Base-by-base conservation (phyloP, 1,140 invertebrate species). In the Pararge aegeria region DNA sequence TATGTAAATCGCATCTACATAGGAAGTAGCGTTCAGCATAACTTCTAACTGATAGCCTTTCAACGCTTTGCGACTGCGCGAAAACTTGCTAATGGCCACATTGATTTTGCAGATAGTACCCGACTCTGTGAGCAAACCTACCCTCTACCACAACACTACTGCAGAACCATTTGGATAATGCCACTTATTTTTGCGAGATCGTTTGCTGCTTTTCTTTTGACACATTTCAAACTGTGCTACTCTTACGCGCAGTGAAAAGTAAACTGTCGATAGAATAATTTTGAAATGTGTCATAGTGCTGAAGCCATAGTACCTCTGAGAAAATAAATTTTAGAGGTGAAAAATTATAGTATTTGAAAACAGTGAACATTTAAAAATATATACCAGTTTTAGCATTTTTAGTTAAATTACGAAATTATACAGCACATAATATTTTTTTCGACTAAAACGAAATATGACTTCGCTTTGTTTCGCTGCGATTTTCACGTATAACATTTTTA, bases 61-160 rank as follows among this genome's bases (percentile, higher is more conserved):
- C 67, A 64, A 67, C 69, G 78, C 68, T 86, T 78, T 89, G 87
- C 87, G 87, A 83, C 84, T 87, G 84, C 87, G 87, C 87, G 87
- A 80, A 82, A 87, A 86, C 83, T 84, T 83, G 82, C 87, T 89
- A 89, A 89, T 89, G 75, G 83, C 62, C 85, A 87, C 87, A 89
- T 89, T 89, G 87, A 89, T 89, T 89, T 89, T 89, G 87, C 84
- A 89, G 84, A 89, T 89, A 89, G 82, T 79, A 84, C 78, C 76
- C 83, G 83, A 83, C 83, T 87, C 79, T 78, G 83, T 73, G 76
- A 83, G 80, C 75, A 78, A 79, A 87, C 79, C 73, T 80, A 79
- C 68, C 74, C 52, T 30, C 37, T 62, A 61, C 70, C 53, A 61
- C 38, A 55, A 48, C 10, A 46, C 44, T n/a, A 20, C 2, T 46